phyloP scores from a whole-genome alignment of 1,140 invertebrate species.

The Diorhabda carinulata region DNA sequence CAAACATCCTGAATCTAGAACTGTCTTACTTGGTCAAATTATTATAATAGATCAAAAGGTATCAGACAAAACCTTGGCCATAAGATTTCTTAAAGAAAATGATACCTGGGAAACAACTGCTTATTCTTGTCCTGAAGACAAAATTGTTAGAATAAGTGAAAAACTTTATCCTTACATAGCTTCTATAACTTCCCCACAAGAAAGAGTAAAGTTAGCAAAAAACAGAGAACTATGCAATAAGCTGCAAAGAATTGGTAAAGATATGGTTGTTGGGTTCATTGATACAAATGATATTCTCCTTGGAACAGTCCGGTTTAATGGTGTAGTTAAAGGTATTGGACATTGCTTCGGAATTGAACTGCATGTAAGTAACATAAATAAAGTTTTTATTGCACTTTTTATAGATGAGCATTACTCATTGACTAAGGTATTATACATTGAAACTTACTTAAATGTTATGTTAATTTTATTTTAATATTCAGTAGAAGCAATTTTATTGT shows the following conservation, averaged over 20 bases:
- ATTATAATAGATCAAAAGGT: slow-evolving; percentile 38
- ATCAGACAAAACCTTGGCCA: slow-evolving; percentile 24
- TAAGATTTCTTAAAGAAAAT: slow-evolving; percentile 39
- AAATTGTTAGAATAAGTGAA: slow-evolving; percentile 24
- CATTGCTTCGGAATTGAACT: slow-evolving; percentile 57
- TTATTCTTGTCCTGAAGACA: slow-evolving; percentile 32
- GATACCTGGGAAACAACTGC: slow-evolving; percentile 38
- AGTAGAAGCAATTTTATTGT: neutral
- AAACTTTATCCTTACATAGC: slow-evolving; percentile 52
- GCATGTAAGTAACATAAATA: slow-evolving; percentile 48
- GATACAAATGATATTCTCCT: slow-evolving; percentile 42
- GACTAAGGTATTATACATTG: no score
- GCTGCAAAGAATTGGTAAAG: slow-evolving; percentile 42
- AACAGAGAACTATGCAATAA: slow-evolving; percentile 49
- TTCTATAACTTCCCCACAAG: slow-evolving; percentile 49
- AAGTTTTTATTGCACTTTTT: neutral
- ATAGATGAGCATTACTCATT: no score
- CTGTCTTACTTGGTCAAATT: slow-evolving; percentile 40
- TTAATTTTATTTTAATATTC: neutral
- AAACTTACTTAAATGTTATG: no score
- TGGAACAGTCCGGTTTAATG: slow-evolving; percentile 53
- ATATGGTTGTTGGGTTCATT: slow-evolving; percentile 43
- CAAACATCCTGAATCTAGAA: slow-evolving; percentile 27
- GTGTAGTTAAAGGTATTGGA: slow-evolving; percentile 52
- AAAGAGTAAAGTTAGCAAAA: slow-evolving; percentile 51